Evolutionary conservation across 2,888 invertebrate genomes (phyloP), one percentile per base, ranked within the genome.

Genomic region (Diploptera punctata): DNA sequence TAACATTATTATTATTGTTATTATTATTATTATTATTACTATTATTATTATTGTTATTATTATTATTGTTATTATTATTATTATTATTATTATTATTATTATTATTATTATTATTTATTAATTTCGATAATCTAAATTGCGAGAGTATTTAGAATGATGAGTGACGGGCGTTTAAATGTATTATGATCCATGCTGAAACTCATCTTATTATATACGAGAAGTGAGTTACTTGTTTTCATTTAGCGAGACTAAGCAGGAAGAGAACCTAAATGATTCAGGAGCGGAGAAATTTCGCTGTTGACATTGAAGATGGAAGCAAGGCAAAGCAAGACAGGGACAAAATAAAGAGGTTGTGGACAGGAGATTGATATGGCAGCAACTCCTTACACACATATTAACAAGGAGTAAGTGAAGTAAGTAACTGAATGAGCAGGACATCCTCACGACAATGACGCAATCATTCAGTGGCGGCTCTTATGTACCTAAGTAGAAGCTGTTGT

Each of bases 371-470:
- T 29, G 57, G 52, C 57, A 26, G 57, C 57, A 10, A 52, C n/a
- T n/a, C n/a, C 52, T 52, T 52, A 52, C 52, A 52, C 57, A 57
- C 57, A 16, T 57, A 57, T 57, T 57, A 57, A 57, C 57, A 29
- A 57, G 57, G 29, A 57, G 57, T 29, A 57, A 57, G 57, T 57
- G 57, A 57, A 57, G 29, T 57, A 29, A 52, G 54, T 52, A 24
- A 52, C 10, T 57, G 57, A 57, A 7, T 52, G 52, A 57, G 29
- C 13, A 57, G 57, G 57, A 57, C 57, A 29, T 57, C 57, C 57
- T 52, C 52, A 13, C 52, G 24, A 21, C 52, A 24, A 52, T 9
- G n/a, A 57, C 9, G 57, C 16, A 29, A 57, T 57, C 57, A 57
- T n/a, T 13, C 57, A 57, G 57, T 29, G 57, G 57, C 57, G 57